phyloP scores from a whole-genome alignment of 2,888 invertebrate species.

The Platycheirus albimanus region DNA sequence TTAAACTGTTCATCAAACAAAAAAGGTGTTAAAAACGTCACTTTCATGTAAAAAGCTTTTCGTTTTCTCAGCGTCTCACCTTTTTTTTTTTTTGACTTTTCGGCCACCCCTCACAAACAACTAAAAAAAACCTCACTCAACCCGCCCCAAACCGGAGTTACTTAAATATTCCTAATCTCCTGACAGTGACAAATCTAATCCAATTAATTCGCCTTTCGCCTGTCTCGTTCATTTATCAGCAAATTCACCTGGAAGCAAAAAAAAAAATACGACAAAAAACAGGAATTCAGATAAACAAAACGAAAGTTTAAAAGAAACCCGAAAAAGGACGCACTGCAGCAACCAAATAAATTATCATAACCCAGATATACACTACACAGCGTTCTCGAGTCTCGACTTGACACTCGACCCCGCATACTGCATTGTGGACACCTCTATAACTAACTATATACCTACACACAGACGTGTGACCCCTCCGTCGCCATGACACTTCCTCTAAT shows the following conservation, averaged over 20 bases:
- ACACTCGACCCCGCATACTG: conserved; percentile 14
- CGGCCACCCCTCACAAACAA: background rate
- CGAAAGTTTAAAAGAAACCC: background rate
- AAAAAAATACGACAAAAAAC: conserved; percentile 21
- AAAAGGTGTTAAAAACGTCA: too few relatives aligned
- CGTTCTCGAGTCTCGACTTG: conserved; percentile 11
- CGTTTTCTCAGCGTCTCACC: too few relatives aligned
- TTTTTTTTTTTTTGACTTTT: background rate
- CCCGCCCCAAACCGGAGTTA: conserved; percentile 17
- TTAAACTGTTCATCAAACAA: too few relatives aligned
- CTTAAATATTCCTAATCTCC: conserved; percentile 65
- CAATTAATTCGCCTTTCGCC: conserved; percentile 65
- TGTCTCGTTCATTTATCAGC: conserved; percentile 61
- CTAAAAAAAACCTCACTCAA: conserved; percentile 9
- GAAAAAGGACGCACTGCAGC: conserved; percentile 63
- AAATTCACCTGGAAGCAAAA: conserved; percentile 59
- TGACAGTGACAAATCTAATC: conserved; percentile 67
- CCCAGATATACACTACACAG: conserved; percentile 54
- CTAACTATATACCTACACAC: too few relatives aligned
- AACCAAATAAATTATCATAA: conserved; percentile 72
- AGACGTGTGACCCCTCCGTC: conserved; percentile 67
- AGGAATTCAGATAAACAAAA: conserved; percentile 9
- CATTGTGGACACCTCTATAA: conserved; percentile 18
- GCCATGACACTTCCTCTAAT: conserved; percentile 66
- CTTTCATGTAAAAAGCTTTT: too few relatives aligned